Percentiles rank a stretch among this genome's conserved stretches.
These are phyloP conservation scores for Scopus umbretta DNA, from an alignment of 2,113 vertebrate species.

Conservation along the genomic window DNA sequence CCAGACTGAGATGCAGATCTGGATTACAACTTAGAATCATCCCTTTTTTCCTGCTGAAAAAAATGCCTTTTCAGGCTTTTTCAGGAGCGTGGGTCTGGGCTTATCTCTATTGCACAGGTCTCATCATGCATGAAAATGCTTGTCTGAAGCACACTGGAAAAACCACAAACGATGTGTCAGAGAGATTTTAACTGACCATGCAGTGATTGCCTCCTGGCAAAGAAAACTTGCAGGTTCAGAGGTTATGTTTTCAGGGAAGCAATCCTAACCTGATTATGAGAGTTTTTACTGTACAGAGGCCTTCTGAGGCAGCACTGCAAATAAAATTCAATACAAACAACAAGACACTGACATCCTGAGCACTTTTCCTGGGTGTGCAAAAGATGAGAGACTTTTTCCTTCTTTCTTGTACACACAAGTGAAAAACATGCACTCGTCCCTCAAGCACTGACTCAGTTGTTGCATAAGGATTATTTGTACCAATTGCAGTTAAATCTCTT, in stretches of 20 bases:
- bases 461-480: not conserved
- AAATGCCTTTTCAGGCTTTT: not conserved
- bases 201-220: not conserved
- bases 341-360: not conserved
- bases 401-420: not conserved
- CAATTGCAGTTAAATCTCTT: not conserved
- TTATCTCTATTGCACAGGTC: not conserved
- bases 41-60: not conserved
- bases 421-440: not conserved
- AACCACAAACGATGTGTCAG: not conserved
- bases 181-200: not conserved
- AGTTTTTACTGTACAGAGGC: not conserved
- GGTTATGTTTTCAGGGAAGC: not conserved
- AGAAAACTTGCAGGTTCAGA: not conserved
- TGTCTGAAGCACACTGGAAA: not conserved
- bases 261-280: not conserved
- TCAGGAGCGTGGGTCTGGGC: not conserved
- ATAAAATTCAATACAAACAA: not conserved
- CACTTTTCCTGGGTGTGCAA: not conserved
- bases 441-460: not conserved
- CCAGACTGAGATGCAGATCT: not conserved
- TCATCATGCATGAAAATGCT: not conserved
- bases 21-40: not conserved
- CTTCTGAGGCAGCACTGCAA: not conserved
- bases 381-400: not conserved